A percentile compares a stretch with the other conserved stretches of the same genome.
Conservation (phyloP, 37 sponge, comb jelly and placozoan species). For the Crambe crambe region DNA sequence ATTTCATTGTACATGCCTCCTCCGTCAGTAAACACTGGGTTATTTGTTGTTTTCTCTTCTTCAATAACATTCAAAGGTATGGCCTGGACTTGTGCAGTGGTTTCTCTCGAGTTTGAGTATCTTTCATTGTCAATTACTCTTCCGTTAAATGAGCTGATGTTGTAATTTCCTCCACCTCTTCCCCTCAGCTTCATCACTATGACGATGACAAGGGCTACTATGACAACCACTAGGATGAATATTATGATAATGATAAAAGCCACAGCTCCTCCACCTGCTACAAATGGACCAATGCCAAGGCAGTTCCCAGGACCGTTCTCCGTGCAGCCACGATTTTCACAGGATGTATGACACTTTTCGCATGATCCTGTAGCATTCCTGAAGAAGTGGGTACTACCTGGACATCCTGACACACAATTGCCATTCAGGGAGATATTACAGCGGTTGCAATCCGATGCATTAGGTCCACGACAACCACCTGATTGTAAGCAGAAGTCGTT, state of each 20-base stretch:
- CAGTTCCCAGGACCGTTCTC: conserved; percentile 44
- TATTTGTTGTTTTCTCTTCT: not conserved
- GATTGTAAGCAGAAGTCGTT: conserved; percentile 27
- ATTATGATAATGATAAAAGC: conserved; percentile 43
- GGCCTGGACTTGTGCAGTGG: not conserved
- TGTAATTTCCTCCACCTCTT: not conserved
- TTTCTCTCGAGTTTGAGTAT: not conserved
- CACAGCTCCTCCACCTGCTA: conserved; percentile 58
- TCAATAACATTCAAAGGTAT: not conserved
- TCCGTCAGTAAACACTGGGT: not conserved
- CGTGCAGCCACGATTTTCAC: conserved; percentile 57
- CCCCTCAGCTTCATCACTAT: conserved; percentile 1
- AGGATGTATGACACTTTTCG: conserved; percentile 43
- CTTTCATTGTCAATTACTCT: not conserved
- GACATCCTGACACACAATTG: conserved; percentile 41
- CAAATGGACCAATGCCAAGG: conserved; percentile 22
- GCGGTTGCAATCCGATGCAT: conserved; percentile 49
- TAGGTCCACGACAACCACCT: conserved; percentile 63
- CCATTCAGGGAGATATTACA: conserved; percentile 21
- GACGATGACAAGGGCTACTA: conserved; percentile 26
- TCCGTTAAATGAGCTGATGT: not conserved
- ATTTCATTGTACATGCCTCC: conserved; percentile 5
- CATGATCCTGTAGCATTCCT: conserved; percentile 22
- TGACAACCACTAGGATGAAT: conserved; percentile 22
- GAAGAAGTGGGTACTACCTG: conserved; percentile 24